These are phyloP conservation scores for Datnioides undecimradiatus DNA, from an alignment of 2,113 vertebrate species.

Conservation along the genomic window DNA sequence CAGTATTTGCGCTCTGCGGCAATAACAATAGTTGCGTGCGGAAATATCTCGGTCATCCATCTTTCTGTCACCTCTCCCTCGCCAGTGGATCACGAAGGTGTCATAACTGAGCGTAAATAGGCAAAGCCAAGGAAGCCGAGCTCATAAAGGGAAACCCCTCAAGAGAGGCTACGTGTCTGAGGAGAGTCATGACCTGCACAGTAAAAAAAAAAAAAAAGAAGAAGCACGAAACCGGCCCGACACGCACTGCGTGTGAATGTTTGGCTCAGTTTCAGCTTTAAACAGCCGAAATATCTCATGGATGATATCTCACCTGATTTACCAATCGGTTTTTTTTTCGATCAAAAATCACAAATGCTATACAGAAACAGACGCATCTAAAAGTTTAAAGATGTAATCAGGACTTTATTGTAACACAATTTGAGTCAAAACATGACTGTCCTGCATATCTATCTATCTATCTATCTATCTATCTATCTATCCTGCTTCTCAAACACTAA, in stretches of 20 bases:
- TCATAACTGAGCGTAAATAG: conserved; percentile 59
- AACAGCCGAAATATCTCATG: background rate
- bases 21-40: conserved; percentile 86
- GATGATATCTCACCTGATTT: background rate
- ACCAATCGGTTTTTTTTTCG: background rate
- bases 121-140: conserved; percentile 45
- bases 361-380: no score
- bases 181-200: conserved; percentile 48
- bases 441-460: no score
- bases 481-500: background rate
- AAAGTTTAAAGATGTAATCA: no score
- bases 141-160: conserved; percentile 36
- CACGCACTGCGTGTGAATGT: conserved; percentile 25
- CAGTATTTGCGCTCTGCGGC: conserved; percentile 51
- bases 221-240: background rate
- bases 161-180: conserved; percentile 44
- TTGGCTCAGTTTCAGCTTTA: conserved; percentile 1
- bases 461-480: no score
- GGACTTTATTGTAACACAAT: no score
- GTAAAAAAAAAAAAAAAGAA: conserved; percentile 17
- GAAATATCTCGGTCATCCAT: conserved; percentile 84
- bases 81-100: conserved; percentile 75
- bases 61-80: conserved; percentile 82
- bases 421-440: background rate
- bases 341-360: background rate